Conservation (phyloP, 1,140 invertebrate genomes). For the Dryas iulia region DNA sequence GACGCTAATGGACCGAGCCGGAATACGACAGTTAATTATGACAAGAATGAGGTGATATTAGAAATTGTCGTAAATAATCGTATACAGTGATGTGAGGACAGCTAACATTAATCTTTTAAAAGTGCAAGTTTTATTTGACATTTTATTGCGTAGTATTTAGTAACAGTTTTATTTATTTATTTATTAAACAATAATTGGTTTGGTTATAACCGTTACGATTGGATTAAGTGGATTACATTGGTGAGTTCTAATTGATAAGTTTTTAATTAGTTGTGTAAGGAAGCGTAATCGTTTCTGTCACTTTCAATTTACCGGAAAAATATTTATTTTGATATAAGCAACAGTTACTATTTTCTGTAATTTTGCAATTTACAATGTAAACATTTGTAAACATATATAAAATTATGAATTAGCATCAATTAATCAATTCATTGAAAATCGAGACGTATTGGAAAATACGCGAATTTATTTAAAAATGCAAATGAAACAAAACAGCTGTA, state of each 20-base stretch:
- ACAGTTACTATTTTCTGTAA: not conserved
- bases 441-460: not conserved
- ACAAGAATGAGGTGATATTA: constrained; percentile 65
- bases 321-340: not conserved
- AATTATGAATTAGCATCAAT: not conserved
- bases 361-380: too few species aligned
- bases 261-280: not conserved
- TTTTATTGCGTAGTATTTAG: constrained; percentile 13
- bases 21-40: constrained; percentile 57
- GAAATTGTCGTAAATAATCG: constrained; percentile 27
- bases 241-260: constrained; percentile 23
- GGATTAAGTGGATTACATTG: constrained; percentile 31
- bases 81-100: constrained; percentile 45
- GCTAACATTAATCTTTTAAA: constrained; percentile 21
- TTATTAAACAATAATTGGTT: constrained; percentile 5
- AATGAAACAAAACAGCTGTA: constrained; percentile 41
- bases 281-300: not conserved
- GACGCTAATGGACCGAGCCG: constrained; percentile 44
- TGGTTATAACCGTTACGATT: constrained; percentile 1
- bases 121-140: constrained; percentile 33
- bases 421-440: not conserved
- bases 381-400: not conserved
- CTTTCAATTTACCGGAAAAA: not conserved
- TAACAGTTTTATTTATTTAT: constrained; percentile 12
- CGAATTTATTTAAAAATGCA: constrained; percentile 36